Conservation (phyloP, 1,140 invertebrate genomes). For the honey bee (Apis mellifera) region Amel_HAv3.1 CM009939.2:9872001-9872500, state of each 20-base stretch:
- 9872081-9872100: too few relatives aligned
- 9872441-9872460: not conserved
- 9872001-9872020: not conserved
- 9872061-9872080: too few relatives aligned
- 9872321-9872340: constrained; percentile 53
- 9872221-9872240: not conserved
- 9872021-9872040: too few relatives aligned
- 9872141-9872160: not conserved
- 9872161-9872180: not conserved
- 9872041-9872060: too few relatives aligned
- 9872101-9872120: not conserved
- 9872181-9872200: not conserved
- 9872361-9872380: constrained; percentile 52
- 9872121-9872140: not conserved
- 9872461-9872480: not conserved
- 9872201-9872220: not conserved
- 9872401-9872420: constrained; percentile 49
- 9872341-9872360: constrained; percentile 46
- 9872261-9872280: constrained; percentile 51
- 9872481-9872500: constrained; percentile 57
- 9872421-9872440: not conserved
- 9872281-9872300: constrained; percentile 57
- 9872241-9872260: not conserved
- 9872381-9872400: constrained; percentile 59
- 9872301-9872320: constrained; percentile 40